These are phyloP conservation scores for Salmo trutta DNA, from an alignment of 2,797 vertebrate genomes.

Conservation along the genomic window DNA sequence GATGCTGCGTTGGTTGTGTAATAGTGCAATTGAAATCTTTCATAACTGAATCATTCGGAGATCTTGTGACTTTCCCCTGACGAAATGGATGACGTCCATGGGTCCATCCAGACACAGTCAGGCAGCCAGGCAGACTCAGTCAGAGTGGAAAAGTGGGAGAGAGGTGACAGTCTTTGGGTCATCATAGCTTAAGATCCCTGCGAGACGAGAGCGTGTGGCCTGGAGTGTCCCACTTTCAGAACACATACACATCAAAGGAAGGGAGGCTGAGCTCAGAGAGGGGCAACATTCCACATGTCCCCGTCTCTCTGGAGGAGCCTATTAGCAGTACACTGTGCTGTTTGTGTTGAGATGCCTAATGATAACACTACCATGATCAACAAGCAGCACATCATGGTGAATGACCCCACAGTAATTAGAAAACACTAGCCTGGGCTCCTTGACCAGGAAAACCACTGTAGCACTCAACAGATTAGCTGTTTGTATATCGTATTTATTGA, in stretches of 20 bases:
- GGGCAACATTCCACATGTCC: slow-evolving; percentile 51
- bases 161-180: slow-evolving; percentile 27
- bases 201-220: slow-evolving; percentile 24
- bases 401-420: slow-evolving; percentile 3
- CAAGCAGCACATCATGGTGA: slow-evolving; percentile 6
- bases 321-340: slow-evolving; percentile 50
- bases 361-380: slow-evolving; percentile 12
- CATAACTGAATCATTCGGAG: not conserved
- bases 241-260: slow-evolving; percentile 34
- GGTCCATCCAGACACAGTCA: not conserved
- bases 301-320: slow-evolving; percentile 31
- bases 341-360: slow-evolving; percentile 41
- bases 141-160: slow-evolving; percentile 20
- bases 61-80: not conserved
- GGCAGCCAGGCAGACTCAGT: slow-evolving; percentile 2
- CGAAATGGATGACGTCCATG: not conserved
- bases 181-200: slow-evolving; percentile 35
- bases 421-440: not conserved
- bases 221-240: slow-evolving; percentile 23
- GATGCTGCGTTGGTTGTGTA: not conserved
- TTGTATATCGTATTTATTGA: not conserved
- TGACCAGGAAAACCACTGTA: not conserved
- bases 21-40: not conserved
- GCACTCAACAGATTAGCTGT: not conserved
- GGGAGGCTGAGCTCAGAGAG: slow-evolving; percentile 23